These are phyloP conservation scores for Encarsia formosa DNA, from an alignment of 2,888 invertebrate genomes.

Conservation along the genomic window DNA sequence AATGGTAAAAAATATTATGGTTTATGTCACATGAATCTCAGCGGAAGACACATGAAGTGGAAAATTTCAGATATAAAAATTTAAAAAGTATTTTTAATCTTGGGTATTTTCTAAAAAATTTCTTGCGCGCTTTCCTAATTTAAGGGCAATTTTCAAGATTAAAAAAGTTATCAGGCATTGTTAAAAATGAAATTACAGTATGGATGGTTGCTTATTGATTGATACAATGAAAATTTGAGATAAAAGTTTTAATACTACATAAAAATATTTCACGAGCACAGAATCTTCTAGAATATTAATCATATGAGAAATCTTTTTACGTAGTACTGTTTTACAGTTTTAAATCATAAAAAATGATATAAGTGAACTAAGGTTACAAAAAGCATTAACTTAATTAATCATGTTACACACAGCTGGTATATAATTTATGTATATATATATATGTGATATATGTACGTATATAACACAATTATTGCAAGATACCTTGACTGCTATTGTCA, in stretches of 20 bases:
- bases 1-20: slow-evolving; percentile 21
- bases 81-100: slow-evolving; percentile 24
- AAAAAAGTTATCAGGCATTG: slow-evolving; percentile 25
- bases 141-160: slow-evolving; percentile 21
- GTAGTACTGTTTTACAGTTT: slow-evolving; percentile 10
- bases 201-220: slow-evolving; percentile 18
- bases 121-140: slow-evolving; percentile 13
- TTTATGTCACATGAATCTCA: slow-evolving; percentile 20
- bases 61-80: slow-evolving; percentile 3
- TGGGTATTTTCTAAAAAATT: slow-evolving; percentile 16
- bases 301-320: no score
- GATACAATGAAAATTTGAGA: slow-evolving; percentile 15
- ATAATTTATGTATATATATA: slow-evolving; percentile 40
- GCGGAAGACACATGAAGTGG: slow-evolving; percentile 16
- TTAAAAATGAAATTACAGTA: slow-evolving; percentile 23
- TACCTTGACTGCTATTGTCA: slow-evolving; percentile 52
- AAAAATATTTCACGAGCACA: neutral
- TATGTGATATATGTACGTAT: slow-evolving; percentile 38
- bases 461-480: slow-evolving; percentile 51
- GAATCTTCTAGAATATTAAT: no score
- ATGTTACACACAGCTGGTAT: slow-evolving; percentile 53
- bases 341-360: slow-evolving; percentile 16
- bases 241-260: slow-evolving; percentile 18
- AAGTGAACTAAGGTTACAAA: slow-evolving; percentile 45
- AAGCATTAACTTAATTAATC: slow-evolving; percentile 49